phyloP scores from a whole-genome alignment of 1,140 invertebrate species.

The Euschistus heros region DNA sequence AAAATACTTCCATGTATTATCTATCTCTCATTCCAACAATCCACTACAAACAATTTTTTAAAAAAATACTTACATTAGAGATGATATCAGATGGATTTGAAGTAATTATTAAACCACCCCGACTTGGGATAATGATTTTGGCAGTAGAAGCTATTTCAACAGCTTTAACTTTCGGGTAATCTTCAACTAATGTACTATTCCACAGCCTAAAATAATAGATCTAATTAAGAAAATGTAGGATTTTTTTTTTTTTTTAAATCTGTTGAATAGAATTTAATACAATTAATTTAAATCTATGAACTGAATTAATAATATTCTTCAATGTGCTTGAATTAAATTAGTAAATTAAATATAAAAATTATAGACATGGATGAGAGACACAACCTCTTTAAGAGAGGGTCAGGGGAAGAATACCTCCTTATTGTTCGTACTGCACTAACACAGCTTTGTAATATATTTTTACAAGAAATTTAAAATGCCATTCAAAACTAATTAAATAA shows the following conservation, averaged over 20 bases:
- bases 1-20: conserved; percentile 12
- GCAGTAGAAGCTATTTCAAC: conserved; percentile 71
- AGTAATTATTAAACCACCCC: conserved; percentile 49
- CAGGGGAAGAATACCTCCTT: no score
- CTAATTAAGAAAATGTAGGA: no score
- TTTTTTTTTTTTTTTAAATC: no score
- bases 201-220: conserved; percentile 51
- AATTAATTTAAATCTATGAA: not conserved
- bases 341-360: not conserved
- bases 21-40: no score
- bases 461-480: no score
- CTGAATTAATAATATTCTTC: not conserved
- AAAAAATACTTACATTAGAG: conserved; percentile 41
- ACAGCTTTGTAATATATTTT: no score
- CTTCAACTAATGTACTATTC: conserved; percentile 81
- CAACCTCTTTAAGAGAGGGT: no score
- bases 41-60: not conserved
- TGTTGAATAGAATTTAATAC: no score
- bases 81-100: conserved; percentile 55
- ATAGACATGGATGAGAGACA: no score
- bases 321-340: conserved; percentile 3
- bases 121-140: conserved; percentile 54
- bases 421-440: no score
- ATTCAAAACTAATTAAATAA: no score
- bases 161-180: conserved; percentile 72